A percentile compares a stretch with the other conserved stretches of the same genome.
Evolutionary conservation across 2,113 vertebrate species (phyloP).

Genomic region (Mystacornis crossleyi): DNA sequence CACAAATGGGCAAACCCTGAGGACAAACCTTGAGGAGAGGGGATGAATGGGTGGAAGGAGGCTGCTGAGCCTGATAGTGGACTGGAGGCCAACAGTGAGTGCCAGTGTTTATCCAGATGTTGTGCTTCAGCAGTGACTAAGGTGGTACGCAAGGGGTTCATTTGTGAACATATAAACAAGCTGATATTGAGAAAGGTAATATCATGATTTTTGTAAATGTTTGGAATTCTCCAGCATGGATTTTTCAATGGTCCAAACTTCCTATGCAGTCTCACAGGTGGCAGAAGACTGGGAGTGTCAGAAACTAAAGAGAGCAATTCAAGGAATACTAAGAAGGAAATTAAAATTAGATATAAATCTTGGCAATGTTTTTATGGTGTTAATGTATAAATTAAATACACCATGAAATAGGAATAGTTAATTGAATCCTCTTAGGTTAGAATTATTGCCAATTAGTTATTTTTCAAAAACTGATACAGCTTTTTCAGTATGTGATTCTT

Average conservation of each 20-base stretch:
- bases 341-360: background rate
- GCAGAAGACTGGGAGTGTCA: background rate
- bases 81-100: too few relatives aligned
- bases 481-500: background rate
- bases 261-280: background rate
- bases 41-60: background rate
- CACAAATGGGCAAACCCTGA: background rate
- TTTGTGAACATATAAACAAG: background rate
- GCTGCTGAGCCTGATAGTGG: background rate
- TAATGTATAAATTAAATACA: background rate
- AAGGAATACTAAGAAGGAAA: background rate
- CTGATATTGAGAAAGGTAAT: background rate
- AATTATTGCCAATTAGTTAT: background rate
- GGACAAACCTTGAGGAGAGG: background rate
- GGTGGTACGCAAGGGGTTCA: background rate
- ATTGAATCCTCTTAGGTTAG: background rate
- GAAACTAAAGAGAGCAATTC: background rate
- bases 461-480: background rate
- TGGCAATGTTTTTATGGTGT: background rate
- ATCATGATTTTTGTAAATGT: background rate
- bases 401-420: background rate
- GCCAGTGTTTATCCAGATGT: background rate
- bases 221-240: background rate
- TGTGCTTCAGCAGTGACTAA: background rate
- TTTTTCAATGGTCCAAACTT: background rate